Conservation (phyloP, 2,888 invertebrate species). For the Thereva nobilitata region DNA sequence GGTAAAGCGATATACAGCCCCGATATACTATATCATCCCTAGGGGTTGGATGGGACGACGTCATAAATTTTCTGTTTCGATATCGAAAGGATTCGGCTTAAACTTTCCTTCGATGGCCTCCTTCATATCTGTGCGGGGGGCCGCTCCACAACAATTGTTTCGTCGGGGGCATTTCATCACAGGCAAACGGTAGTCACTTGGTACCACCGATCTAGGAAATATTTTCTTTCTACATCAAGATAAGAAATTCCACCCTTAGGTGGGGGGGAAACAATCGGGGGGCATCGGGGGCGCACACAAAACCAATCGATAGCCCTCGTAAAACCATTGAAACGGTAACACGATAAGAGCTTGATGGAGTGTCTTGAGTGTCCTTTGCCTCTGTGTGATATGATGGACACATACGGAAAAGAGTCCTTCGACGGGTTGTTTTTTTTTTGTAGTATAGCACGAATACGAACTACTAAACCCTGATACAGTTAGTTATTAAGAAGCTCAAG, state of each 20-base stretch:
- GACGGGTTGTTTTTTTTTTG: too few species aligned
- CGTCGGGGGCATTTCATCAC: slow-evolving; percentile 14
- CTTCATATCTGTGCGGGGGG: slow-evolving; percentile 1
- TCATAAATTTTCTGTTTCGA: slow-evolving; percentile 27
- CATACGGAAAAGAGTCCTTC: not conserved
- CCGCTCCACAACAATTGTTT: slow-evolving; percentile 21
- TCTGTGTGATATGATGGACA: slow-evolving; percentile 17
- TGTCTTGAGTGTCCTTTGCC: slow-evolving; percentile 8
- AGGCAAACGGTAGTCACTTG: slow-evolving; percentile 12
- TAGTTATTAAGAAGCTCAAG: too few species aligned
- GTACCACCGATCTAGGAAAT: slow-evolving; percentile 26
- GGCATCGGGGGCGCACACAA: too few species aligned
- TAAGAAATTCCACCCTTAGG: slow-evolving; percentile 15
- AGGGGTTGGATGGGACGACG: slow-evolving; percentile 13
- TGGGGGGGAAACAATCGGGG: not conserved
- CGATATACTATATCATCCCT: slow-evolving; percentile 18
- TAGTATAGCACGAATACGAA: too few species aligned
- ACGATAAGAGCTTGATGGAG: slow-evolving; percentile 23
- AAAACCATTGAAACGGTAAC: slow-evolving; percentile 21
- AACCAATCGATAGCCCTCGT: slow-evolving; percentile 28
- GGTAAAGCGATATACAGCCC: slow-evolving; percentile 13
- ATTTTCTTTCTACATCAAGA: slow-evolving; percentile 18
- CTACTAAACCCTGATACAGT: too few species aligned
- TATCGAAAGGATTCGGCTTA: slow-evolving; percentile 28
- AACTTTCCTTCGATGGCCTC: slow-evolving; percentile 5